A percentile compares a stretch with the other conserved stretches of the same genome.
These are phyloP conservation scores for Drosophila flavopinicola DNA, from an alignment of 2,888 invertebrate species.

Conservation along the genomic window DNA sequence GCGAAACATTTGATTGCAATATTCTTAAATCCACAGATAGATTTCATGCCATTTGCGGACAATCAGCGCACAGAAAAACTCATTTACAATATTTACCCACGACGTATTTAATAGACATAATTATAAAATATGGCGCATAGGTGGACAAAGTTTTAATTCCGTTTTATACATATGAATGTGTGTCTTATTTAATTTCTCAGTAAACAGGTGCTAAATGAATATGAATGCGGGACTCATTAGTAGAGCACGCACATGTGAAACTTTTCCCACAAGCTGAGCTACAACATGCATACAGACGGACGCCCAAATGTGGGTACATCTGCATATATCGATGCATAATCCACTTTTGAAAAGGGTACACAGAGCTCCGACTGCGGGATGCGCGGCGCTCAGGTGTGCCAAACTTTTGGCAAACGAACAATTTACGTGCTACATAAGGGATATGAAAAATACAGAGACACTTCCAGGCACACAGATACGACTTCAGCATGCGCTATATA, in stretches of 20 bases:
- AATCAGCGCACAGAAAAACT: constrained; percentile 20
- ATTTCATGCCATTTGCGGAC: constrained; percentile 1
- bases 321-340: constrained; percentile 67
- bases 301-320: neutral
- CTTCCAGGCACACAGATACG: constrained; percentile 13
- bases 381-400: constrained; percentile 24
- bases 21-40: neutral
- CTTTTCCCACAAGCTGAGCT: constrained; percentile 47
- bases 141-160: constrained; percentile 12
- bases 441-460: constrained; percentile 26
- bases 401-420: constrained; percentile 68
- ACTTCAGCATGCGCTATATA: constrained; percentile 19
- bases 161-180: constrained; percentile 28
- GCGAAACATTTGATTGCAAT: no score
- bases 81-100: constrained; percentile 14
- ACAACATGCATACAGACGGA: constrained; percentile 5
- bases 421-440: constrained; percentile 61
- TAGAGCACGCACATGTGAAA: constrained; percentile 61
- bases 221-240: constrained; percentile 73
- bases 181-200: constrained; percentile 51
- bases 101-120: constrained; percentile 37
- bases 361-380: neutral
- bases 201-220: constrained; percentile 62
- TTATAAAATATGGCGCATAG: constrained; percentile 33
- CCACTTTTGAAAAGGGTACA: constrained; percentile 61